Evolutionary conservation across 1,140 invertebrate species (phyloP), one percentile per base, ranked within the genome.

Genomic region (Sminthurinus signatus): DNA sequence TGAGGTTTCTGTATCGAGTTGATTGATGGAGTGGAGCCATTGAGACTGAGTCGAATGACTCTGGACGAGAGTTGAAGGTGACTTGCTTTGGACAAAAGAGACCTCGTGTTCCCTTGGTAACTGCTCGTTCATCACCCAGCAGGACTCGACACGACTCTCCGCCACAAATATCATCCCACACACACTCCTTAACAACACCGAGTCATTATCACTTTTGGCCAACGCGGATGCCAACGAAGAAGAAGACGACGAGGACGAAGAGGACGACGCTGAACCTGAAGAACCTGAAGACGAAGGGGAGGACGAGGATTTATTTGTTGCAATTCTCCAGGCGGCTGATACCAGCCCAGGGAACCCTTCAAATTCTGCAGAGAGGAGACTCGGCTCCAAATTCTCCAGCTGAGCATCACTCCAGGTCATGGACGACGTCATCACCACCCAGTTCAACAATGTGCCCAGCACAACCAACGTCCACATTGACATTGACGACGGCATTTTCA

Each of bases 261-360:
- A n/a, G n/a, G n/a, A n/a, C n/a, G n/a, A n/a, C n/a, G n/a, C n/a
- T n/a, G n/a, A n/a, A n/a, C n/a, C n/a, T n/a, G n/a, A n/a, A n/a
- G n/a, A n/a, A n/a, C n/a, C n/a, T n/a, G n/a, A n/a, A n/a, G n/a
- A n/a, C n/a, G n/a, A n/a, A n/a, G n/a, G n/a, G n/a, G n/a, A n/a
- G n/a, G n/a, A n/a, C n/a, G n/a, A n/a, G n/a, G 32, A 8, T 15
- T 19, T 27, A n/a, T 54, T 27, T 12, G 28, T 14, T 4, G 29
- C 36, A 43, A 39, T 19, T n/a, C 4, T 14, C 31, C 29, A 57
- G 28, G 55, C 46, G 36, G 55, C 23, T 10, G 36, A 21, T 10
- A 57, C 55, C 28, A 57, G 29, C 3, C 55, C 29, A 17, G 55
- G 55, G 55, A 57, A 57, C 8, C 12, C 21, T 27, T 54, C 25